Conservation (phyloP, 2,888 invertebrate species). For the Dryococelus australis region DNA sequence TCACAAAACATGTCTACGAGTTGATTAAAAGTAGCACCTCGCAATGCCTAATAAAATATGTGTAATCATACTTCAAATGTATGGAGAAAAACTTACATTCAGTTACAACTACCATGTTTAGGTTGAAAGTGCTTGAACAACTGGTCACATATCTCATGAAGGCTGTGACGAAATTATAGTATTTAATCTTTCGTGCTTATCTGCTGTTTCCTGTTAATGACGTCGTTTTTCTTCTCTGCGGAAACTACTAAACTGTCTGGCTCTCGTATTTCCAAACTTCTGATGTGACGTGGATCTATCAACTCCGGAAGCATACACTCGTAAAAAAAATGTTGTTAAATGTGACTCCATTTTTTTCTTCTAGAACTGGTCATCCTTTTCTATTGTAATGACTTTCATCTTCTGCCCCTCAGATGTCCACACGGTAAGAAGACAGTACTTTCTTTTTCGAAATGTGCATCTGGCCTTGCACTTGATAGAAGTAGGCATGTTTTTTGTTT, state of each 20-base stretch:
- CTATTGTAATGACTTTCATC: neutral
- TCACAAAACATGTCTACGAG: too few species aligned
- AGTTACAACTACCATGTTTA: too few species aligned
- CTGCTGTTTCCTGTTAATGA: constrained; percentile 53
- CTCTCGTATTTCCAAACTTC: constrained; percentile 3
- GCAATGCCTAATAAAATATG: too few species aligned
- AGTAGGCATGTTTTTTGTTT: too few species aligned
- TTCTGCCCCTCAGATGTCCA: neutral
- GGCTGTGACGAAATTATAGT: too few species aligned
- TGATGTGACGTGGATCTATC: neutral
- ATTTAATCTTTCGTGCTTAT: constrained; percentile 45
- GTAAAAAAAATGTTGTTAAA: neutral
- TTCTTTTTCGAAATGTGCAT: neutral
- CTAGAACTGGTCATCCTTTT: neutral
- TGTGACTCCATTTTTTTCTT: neutral
- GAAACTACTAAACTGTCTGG: neutral
- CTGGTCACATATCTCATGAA: too few species aligned
- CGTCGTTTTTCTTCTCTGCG: neutral
- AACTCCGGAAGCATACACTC: constrained; percentile 17
- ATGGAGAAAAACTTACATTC: too few species aligned
- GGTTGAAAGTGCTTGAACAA: too few species aligned
- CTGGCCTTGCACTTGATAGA: neutral
- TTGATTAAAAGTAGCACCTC: too few species aligned
- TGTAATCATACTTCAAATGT: too few species aligned
- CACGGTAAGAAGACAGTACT: neutral